Evolutionary conservation across 1,140 invertebrate genomes (phyloP).

Genomic region (Saccostrea echinata): DNA sequence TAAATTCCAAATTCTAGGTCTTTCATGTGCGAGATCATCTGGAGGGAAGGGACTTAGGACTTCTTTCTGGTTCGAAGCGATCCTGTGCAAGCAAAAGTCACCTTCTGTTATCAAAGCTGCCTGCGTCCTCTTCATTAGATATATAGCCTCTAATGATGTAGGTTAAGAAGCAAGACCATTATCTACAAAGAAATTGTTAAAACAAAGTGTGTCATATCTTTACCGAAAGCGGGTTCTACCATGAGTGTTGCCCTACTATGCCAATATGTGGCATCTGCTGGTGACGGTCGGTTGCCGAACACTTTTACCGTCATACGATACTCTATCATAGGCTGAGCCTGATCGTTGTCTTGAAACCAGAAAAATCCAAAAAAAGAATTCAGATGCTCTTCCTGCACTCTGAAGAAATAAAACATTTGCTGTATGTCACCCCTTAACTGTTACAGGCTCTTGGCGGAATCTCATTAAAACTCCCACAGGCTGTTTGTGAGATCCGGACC

Average conservation of each 20-base stretch:
- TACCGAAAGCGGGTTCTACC: slow-evolving; percentile 26
- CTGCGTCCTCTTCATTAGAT: slow-evolving; percentile 46
- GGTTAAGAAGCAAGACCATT: slow-evolving; percentile 45
- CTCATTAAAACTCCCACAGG: slow-evolving; percentile 58
- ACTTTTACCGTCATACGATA: slow-evolving; percentile 64
- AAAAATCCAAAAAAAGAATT: slow-evolving; percentile 57
- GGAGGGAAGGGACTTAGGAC: slow-evolving; percentile 44
- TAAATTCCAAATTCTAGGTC: slow-evolving; percentile 48
- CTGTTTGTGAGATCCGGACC: slow-evolving; percentile 76
- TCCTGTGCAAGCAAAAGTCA: slow-evolving; percentile 51
- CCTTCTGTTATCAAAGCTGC: not conserved
- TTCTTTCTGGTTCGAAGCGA: slow-evolving; percentile 34
- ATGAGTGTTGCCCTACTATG: slow-evolving; percentile 32
- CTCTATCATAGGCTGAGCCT: slow-evolving; percentile 42
- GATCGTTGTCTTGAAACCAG: slow-evolving; percentile 57
- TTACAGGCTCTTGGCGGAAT: slow-evolving; percentile 55
- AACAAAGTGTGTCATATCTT: slow-evolving; percentile 42
- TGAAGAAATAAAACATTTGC: slow-evolving; percentile 57
- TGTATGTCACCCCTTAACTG: slow-evolving; percentile 52
- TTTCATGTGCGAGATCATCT: slow-evolving; percentile 52
- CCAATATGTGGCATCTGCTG: slow-evolving; percentile 52
- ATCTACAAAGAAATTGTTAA: slow-evolving; percentile 50
- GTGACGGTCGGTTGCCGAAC: slow-evolving; percentile 58
- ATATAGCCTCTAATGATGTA: slow-evolving; percentile 19
- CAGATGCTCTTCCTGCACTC: slow-evolving; percentile 40